These are phyloP conservation scores for Benthosema pterotum DNA, from an alignment of 2,797 vertebrate genomes.

Conservation along the genomic window DNA sequence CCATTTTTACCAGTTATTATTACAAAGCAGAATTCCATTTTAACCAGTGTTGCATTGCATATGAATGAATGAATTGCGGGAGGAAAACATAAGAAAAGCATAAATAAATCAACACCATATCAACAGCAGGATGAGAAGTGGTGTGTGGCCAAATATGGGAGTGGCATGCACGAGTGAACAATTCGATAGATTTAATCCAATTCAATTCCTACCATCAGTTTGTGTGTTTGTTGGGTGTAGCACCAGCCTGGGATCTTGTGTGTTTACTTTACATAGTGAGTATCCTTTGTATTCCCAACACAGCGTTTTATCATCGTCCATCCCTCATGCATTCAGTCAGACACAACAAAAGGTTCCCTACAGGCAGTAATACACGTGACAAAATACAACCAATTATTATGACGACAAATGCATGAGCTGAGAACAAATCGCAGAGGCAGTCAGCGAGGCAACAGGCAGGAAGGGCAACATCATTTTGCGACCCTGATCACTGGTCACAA, in stretches of 20 bases:
- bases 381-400: constrained; percentile 12
- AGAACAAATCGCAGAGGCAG: constrained; percentile 5
- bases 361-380: constrained; percentile 16
- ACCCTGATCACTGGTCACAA: too few species aligned
- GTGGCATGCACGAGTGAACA: too few species aligned
- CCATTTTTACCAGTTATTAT: too few species aligned
- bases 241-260: background rate
- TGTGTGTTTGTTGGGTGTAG: constrained; percentile 10
- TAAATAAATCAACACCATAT: too few species aligned
- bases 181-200: too few species aligned
- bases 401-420: background rate
- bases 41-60: too few species aligned
- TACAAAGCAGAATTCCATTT: too few species aligned
- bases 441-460: background rate
- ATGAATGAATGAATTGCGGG: too few species aligned
- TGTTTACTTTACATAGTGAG: background rate
- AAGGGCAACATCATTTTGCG: too few species aligned
- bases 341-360: constrained; percentile 12
- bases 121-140: too few species aligned
- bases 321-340: constrained; percentile 18
- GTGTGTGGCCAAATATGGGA: too few species aligned
- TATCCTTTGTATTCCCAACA: background rate
- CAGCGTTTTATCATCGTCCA: background rate
- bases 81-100: too few species aligned
- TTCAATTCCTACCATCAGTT: background rate